A percentile compares a stretch with the other conserved stretches of the same genome.
Evolutionary conservation across 2,113 vertebrate genomes (phyloP).

Genomic region (Climacteris rufus): DNA sequence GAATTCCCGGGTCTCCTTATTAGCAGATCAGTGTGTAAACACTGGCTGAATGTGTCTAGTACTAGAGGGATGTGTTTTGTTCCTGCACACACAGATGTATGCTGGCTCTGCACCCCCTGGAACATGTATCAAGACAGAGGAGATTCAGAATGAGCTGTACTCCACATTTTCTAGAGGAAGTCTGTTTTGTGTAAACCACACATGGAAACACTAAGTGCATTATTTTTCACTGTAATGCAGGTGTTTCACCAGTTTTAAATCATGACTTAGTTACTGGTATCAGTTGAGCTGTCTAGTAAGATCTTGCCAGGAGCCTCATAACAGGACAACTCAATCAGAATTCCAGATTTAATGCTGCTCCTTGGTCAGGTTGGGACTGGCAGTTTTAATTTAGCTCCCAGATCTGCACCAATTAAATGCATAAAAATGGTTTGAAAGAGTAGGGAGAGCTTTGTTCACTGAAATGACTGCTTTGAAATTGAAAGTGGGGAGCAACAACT

Average conservation of each 20-base stretch:
- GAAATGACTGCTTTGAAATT: background rate
- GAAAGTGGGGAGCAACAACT: background rate
- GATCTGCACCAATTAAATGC: background rate
- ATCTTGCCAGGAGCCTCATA: background rate
- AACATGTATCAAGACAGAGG: background rate
- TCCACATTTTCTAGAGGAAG: background rate
- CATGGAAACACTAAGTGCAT: background rate
- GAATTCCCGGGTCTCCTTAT: conserved; percentile 47
- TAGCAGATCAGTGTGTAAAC: conserved; percentile 35
- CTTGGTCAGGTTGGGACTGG: background rate
- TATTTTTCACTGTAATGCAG: background rate
- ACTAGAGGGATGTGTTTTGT: conserved; percentile 12
- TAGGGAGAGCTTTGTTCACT: background rate
- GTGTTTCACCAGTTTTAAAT: background rate
- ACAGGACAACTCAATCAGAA: background rate
- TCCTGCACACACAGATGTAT: background rate
- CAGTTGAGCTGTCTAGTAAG: background rate
- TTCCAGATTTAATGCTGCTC: background rate
- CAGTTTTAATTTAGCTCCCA: background rate
- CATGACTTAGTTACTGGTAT: background rate
- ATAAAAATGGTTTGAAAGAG: background rate
- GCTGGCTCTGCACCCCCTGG: background rate
- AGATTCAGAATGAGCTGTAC: background rate
- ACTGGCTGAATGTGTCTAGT: conserved; percentile 18
- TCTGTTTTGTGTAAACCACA: background rate